Evolutionary conservation across 2,888 invertebrate genomes (phyloP), one percentile per base, ranked within the genome.

Genomic region (Boloria selene): DNA sequence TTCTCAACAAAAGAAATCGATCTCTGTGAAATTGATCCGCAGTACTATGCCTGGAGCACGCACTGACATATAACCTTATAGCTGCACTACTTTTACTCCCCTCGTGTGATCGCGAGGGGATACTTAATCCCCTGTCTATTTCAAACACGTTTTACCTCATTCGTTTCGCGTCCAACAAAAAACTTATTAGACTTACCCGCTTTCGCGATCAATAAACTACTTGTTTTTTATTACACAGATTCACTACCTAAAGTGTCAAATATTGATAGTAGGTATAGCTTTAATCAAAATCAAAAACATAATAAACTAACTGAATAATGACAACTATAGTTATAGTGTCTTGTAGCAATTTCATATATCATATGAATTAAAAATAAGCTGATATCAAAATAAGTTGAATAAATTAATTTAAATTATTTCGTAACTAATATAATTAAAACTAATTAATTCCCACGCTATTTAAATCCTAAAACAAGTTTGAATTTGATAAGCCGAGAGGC

Each of bases 91-190:
- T 71, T 67, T 55, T 72, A 70, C 79, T 74, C 82, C 87, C 84
- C 81, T 79, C 78, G 71, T 73, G 70, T 69, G 77, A 77, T 75
- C 74, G 75, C 79, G 79, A 84, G 87, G 90, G 90, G 90, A 85
- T 83, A 87, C 84, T 85, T 91, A 90, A 91, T 90, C 91, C 91
- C 88, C 89, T 86, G 91, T 90, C 91, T 90, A 90, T 90, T 88
- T 90, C 89, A 87, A 90, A 92, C 91, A 91, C 90, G 90, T 91
- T 90, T 90, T 85, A 88, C 90, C 85, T 90, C 90, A 90, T 90
- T 88, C 90, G 86, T 86, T 87, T 85, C 85, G 85, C 87, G 86
- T 83, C 83, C 82, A 79, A 89, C 82, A 90, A 91, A 91, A 90
- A 87, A 85, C 82, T 88, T 89, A 90, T 90, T 90, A 87, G 88